These are phyloP conservation scores for Percopsis omiscomaycus DNA, from an alignment of 2,797 vertebrate genomes.

Conservation along the genomic window DNA sequence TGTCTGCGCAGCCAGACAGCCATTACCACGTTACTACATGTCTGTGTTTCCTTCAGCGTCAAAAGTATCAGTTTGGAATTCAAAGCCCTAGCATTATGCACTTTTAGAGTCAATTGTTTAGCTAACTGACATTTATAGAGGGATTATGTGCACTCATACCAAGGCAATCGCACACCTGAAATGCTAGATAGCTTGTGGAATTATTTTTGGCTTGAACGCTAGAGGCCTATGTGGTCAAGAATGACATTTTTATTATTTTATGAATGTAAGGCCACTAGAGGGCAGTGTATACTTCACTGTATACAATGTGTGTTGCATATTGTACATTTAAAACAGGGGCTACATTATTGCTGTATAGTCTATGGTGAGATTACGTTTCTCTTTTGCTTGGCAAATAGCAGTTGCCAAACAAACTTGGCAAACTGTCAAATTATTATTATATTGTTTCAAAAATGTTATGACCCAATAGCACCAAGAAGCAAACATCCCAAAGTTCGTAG, in stretches of 20 bases:
- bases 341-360: background rate
- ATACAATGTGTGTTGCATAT: no score
- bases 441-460: background rate
- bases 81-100: conserved; percentile 10
- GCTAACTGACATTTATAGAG: background rate
- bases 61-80: background rate
- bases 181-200: background rate
- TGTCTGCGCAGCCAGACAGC: no score
- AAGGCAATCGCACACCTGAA: background rate
- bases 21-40: no score
- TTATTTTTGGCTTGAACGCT: background rate
- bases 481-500: conserved; percentile 8
- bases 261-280: conserved; percentile 13
- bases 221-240: background rate
- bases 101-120: conserved; percentile 3
- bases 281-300: background rate
- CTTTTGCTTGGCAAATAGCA: background rate
- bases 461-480: conserved; percentile 1
- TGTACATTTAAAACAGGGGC: no score
- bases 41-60: no score
- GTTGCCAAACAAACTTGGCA: no score
- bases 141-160: background rate
- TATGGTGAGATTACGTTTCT: no score
- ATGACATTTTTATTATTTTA: background rate
- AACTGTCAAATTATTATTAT: background rate